Conservation (phyloP, 2,797 vertebrate genomes). For the Mergus octosetaceus region DNA sequence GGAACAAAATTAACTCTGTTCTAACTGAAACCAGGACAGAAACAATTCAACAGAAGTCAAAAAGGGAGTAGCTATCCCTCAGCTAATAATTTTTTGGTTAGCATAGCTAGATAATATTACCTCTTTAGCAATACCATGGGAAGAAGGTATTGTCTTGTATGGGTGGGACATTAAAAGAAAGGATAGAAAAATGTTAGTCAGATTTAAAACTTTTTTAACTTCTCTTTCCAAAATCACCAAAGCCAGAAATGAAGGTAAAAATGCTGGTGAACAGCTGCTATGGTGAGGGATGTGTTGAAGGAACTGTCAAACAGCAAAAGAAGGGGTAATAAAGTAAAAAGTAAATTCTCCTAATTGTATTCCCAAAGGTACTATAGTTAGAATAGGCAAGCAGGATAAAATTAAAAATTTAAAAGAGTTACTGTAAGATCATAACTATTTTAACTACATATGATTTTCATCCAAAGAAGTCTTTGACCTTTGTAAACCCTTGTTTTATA, state of each 20-base stretch:
- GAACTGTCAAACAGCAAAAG: conserved; percentile 8
- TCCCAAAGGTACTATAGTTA: conserved; percentile 17
- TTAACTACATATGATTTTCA: conserved; percentile 30
- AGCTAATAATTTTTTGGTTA: not conserved
- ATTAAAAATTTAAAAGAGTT: conserved; percentile 50
- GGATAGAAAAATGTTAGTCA: not conserved
- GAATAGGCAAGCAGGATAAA: conserved; percentile 26
- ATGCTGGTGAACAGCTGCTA: conserved; percentile 17
- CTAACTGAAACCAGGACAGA: no score
- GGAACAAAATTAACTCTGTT: no score
- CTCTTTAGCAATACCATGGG: not conserved
- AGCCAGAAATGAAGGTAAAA: not conserved
- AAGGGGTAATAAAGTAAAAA: not conserved
- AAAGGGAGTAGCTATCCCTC: not conserved
- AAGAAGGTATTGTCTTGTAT: not conserved
- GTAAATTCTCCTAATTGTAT: not conserved
- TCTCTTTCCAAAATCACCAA: not conserved
- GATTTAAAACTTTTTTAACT: not conserved
- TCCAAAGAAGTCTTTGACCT: conserved; percentile 37
- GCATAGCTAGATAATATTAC: not conserved
- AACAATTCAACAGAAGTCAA: not conserved
- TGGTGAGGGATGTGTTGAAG: conserved; percentile 1
- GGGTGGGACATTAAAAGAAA: not conserved
- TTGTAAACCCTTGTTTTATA: conserved; percentile 17
- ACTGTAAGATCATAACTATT: conserved; percentile 47